Evolutionary conservation across 2,113 vertebrate genomes (phyloP).

Genomic region (Naja naja): DNA sequence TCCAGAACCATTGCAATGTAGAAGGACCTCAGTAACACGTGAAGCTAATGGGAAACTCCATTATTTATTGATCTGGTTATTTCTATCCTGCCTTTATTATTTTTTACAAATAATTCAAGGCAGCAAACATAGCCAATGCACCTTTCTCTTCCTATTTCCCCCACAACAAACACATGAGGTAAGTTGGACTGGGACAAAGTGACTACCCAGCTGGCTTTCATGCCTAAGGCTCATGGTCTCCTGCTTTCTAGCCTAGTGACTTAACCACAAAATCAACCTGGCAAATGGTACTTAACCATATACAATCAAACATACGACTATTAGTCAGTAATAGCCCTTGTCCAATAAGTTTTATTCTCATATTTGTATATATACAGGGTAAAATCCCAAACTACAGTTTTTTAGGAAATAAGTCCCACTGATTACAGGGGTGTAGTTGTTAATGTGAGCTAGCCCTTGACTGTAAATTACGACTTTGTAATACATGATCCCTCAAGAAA

Average conservation of each 20-base stretch:
- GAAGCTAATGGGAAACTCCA: not conserved
- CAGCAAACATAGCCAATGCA: not conserved
- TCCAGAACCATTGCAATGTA: not conserved
- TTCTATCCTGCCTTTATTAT: not conserved
- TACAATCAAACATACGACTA: not conserved
- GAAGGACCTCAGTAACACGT: not conserved
- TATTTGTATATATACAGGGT: not conserved
- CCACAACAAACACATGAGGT: not conserved
- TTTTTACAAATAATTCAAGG: not conserved
- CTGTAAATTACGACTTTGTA: not conserved
- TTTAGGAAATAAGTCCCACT: not conserved
- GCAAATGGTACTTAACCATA: not conserved
- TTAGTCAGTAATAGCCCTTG: not conserved
- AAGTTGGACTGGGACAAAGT: not conserved
- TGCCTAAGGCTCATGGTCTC: not conserved
- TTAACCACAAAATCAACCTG: not conserved
- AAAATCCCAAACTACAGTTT: not conserved
- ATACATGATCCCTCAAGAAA: not conserved
- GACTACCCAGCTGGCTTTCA: not conserved
- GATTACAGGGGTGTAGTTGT: not conserved
- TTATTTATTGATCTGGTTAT: not conserved
- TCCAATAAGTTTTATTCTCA: not conserved
- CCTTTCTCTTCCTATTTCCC: not conserved
- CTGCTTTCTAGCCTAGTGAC: not conserved
- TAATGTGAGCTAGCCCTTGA: not conserved